Percentiles rank a stretch among this genome's conserved stretches.
phyloP scores from a whole-genome alignment of 2,797 vertebrate genomes.

The Tragopan temminckii region DNA sequence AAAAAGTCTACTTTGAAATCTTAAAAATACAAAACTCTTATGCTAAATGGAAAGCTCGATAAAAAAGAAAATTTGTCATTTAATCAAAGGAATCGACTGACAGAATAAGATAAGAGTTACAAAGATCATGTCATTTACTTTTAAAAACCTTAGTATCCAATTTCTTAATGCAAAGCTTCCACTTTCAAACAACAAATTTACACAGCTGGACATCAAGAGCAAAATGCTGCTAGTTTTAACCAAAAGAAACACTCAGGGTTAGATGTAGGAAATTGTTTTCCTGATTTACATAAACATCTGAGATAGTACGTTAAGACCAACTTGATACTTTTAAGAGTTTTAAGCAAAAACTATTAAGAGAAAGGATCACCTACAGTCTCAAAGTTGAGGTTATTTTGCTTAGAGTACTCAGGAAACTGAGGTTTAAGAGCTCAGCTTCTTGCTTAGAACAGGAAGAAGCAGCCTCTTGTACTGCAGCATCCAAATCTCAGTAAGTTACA shows the following conservation, averaged over 20 bases:
- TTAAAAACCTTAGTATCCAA: not conserved
- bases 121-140: not conserved
- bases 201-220: not conserved
- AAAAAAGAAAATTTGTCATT: not conserved
- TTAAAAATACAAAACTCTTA: not conserved
- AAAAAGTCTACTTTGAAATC: not conserved
- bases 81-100: not conserved
- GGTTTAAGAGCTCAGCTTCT: not conserved
- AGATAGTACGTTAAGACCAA: not conserved
- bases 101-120: not conserved
- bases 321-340: not conserved
- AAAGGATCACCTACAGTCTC: not conserved
- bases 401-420: not conserved
- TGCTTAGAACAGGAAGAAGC: not conserved
- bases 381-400: slow-evolving; percentile 1
- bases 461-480: not conserved
- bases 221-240: not conserved
- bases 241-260: not conserved
- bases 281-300: not conserved
- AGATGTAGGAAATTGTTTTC: not conserved
- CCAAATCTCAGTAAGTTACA: not conserved
- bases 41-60: not conserved
- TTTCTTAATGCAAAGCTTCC: not conserved
- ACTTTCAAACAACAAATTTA: not conserved
- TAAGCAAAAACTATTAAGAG: not conserved